Conservation (phyloP, 1,140 invertebrate genomes). For the Heliconius eleuchia region DNA sequence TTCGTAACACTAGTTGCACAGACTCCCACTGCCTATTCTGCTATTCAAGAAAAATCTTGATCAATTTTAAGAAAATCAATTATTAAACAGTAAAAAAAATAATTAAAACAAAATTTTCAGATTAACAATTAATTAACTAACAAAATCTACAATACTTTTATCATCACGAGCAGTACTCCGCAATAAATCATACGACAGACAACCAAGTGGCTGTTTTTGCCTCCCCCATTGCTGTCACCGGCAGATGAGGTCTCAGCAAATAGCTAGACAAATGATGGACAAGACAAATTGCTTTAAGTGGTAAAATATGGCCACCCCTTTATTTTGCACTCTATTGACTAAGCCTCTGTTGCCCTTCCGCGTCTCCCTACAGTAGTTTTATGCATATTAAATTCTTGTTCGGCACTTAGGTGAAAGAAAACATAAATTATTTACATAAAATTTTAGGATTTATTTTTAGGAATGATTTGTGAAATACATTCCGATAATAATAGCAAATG, state of each 20-base stretch:
- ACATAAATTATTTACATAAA: background rate
- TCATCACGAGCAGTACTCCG: background rate
- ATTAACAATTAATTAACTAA: background rate
- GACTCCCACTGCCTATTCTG: no score
- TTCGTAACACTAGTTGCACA: no score
- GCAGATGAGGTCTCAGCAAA: constrained; percentile 51
- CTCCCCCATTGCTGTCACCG: constrained; percentile 44
- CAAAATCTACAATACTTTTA: background rate
- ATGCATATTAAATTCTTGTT: background rate
- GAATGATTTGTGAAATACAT: no score
- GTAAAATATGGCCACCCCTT: constrained; percentile 46
- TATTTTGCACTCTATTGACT: constrained; percentile 34
- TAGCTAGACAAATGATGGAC: constrained; percentile 57
- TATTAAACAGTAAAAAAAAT: no score
- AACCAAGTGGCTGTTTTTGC: constrained; percentile 47
- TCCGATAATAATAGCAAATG: no score
- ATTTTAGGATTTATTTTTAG: no score
- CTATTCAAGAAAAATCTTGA: no score
- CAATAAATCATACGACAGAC: constrained; percentile 44
- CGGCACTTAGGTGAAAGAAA: background rate
- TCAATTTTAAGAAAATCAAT: no score
- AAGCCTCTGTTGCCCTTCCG: background rate
- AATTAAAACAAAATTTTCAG: background rate
- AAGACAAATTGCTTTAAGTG: constrained; percentile 53
- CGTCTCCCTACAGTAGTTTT: background rate